These are phyloP conservation scores for Lichenostomus cassidix DNA, from an alignment of 2,113 vertebrate species.

Conservation along the genomic window DNA sequence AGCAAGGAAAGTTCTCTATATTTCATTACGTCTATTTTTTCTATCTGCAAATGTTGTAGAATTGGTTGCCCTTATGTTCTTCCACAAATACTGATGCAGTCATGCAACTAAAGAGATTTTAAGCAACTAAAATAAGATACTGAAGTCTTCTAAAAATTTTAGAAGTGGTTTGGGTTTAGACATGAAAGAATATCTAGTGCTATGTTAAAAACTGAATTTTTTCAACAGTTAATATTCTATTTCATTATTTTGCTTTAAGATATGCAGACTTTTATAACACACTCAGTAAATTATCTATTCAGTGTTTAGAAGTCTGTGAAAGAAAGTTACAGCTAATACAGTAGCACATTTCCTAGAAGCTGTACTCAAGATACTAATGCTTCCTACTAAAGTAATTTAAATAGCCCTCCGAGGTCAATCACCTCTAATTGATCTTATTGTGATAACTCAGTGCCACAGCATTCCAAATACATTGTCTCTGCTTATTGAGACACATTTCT, in stretches of 20 bases:
- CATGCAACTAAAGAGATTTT: background rate
- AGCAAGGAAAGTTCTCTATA: background rate
- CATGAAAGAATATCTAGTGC: background rate
- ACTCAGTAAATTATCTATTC: background rate
- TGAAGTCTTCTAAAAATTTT: background rate
- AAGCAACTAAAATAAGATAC: background rate
- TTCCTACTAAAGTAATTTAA: slow-evolving; percentile 22
- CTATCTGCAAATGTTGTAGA: background rate
- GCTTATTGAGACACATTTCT: slow-evolving; percentile 8
- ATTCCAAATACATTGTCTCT: slow-evolving; percentile 2
- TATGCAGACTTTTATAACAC: background rate
- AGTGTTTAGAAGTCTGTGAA: background rate
- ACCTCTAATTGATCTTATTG: slow-evolving; percentile 20
- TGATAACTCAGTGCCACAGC: background rate
- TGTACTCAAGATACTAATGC: background rate
- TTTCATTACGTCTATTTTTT: background rate
- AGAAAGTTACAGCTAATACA: background rate
- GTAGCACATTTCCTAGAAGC: background rate
- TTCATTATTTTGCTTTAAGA: slow-evolving; percentile 37
- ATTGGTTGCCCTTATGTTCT: background rate
- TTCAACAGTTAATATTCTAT: background rate
- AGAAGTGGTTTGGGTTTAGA: background rate
- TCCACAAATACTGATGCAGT: background rate
- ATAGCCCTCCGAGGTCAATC: slow-evolving; percentile 12
- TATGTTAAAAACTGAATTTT: background rate